phyloP scores from a whole-genome alignment of 2,888 invertebrate species.

The Protonemura montana region DNA sequence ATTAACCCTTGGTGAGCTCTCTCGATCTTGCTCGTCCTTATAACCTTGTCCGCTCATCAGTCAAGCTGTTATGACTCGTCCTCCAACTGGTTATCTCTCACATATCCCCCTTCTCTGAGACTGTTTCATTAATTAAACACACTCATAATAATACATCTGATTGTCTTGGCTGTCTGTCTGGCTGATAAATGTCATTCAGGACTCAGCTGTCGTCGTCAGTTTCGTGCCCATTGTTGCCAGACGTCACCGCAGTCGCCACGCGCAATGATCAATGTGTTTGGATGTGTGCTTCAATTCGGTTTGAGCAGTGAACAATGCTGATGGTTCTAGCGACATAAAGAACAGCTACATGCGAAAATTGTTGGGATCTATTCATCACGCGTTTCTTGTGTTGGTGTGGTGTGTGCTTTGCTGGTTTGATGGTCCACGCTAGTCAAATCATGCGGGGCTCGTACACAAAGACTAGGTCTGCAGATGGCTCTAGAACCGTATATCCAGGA shows the following conservation, averaged over 20 bases:
- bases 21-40: neutral
- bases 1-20: neutral
- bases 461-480: neutral
- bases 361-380: neutral
- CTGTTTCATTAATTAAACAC: neutral
- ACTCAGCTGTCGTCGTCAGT: constrained; percentile 4
- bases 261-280: neutral
- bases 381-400: neutral
- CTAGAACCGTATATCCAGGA: neutral
- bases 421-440: neutral
- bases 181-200: neutral
- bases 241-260: neutral
- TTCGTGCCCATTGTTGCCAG: neutral
- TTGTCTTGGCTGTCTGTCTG: neutral
- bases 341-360: neutral
- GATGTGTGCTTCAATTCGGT: neutral
- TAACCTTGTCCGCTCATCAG: neutral
- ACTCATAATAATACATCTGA: neutral
- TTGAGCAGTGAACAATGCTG: neutral
- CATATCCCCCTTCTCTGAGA: neutral
- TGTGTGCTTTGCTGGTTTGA: neutral
- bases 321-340: neutral
- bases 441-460: neutral
- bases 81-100: neutral
- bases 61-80: neutral